Percentiles rank a stretch among this genome's conserved stretches.
Conservation (phyloP, 2,113 vertebrate species). For the Entosphenus tridentatus region DNA sequence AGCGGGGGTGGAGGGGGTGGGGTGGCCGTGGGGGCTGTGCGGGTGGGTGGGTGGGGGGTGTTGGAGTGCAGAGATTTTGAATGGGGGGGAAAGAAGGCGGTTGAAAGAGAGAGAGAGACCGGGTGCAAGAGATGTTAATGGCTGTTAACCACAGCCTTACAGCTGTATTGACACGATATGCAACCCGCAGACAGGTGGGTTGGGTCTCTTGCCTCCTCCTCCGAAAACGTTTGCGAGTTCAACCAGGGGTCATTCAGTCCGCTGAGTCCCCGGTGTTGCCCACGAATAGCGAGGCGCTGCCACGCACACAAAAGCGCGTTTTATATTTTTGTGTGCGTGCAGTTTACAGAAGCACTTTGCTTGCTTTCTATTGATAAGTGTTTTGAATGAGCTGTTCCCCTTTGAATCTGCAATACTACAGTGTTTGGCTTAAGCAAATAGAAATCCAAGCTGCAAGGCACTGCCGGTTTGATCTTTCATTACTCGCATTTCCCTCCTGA, state of each 20-base stretch:
- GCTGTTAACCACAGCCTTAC: constrained; percentile 6
- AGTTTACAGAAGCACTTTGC: not conserved
- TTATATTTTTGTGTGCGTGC: not conserved
- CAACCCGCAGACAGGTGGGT: not conserved
- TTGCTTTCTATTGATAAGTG: not conserved
- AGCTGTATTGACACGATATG: not conserved
- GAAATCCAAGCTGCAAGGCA: too few species aligned
- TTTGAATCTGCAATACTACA: too few species aligned
- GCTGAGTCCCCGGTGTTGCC: not conserved
- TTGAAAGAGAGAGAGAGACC: constrained; percentile 1
- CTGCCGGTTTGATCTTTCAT: too few species aligned
- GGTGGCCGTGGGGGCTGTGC: too few species aligned
- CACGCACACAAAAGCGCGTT: not conserved
- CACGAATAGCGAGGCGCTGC: not conserved
- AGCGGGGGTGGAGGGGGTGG: too few species aligned
- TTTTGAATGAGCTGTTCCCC: too few species aligned
- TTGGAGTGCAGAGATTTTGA: too few species aligned
- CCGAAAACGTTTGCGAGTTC: not conserved
- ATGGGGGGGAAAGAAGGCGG: too few species aligned
- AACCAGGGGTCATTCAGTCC: not conserved
- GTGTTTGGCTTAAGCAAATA: too few species aligned
- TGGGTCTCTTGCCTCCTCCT: not conserved
- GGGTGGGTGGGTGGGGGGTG: too few species aligned
- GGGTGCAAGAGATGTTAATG: constrained; percentile 4
- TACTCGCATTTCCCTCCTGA: too few species aligned